Evolutionary conservation across 2,113 vertebrate genomes (phyloP).

Genomic region (Alexandromys fortis): DNA sequence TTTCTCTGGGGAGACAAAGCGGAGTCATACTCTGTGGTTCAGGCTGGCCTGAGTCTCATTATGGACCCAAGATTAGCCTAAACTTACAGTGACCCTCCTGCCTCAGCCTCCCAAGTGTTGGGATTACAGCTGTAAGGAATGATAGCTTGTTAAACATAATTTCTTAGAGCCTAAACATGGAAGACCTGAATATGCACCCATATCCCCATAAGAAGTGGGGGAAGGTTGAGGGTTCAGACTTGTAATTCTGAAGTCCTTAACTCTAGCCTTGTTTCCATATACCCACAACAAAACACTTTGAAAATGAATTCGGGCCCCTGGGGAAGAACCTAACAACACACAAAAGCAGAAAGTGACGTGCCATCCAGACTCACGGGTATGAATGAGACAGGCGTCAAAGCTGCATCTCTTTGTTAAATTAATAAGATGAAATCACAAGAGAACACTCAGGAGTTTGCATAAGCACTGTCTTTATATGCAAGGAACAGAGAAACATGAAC

Average conservation of each 20-base stretch:
- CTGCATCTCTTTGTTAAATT: neutral
- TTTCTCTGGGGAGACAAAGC: neutral
- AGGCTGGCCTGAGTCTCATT: neutral
- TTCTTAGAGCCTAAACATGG: neutral
- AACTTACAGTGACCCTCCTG: neutral
- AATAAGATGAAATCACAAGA: neutral
- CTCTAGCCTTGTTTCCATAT: neutral
- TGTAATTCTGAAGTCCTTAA: slow-evolving; percentile 55
- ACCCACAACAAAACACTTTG: slow-evolving; percentile 22
- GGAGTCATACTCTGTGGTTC: neutral
- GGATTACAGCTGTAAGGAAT: neutral
- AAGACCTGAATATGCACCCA: neutral
- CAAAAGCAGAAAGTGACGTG: neutral
- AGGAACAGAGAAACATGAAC: slow-evolving; percentile 42
- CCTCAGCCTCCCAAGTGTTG: neutral
- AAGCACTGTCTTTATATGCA: slow-evolving; percentile 12
- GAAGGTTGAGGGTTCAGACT: neutral
- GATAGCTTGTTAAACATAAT: neutral
- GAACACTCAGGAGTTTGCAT: neutral
- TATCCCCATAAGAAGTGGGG: neutral
- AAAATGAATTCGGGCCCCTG: neutral
- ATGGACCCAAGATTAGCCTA: too few relatives aligned
- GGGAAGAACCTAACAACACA: neutral
- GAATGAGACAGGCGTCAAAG: neutral
- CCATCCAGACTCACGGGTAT: neutral